phyloP scores from a whole-genome alignment of 2,797 vertebrate genomes.

The Linurgus olivaceus region DNA sequence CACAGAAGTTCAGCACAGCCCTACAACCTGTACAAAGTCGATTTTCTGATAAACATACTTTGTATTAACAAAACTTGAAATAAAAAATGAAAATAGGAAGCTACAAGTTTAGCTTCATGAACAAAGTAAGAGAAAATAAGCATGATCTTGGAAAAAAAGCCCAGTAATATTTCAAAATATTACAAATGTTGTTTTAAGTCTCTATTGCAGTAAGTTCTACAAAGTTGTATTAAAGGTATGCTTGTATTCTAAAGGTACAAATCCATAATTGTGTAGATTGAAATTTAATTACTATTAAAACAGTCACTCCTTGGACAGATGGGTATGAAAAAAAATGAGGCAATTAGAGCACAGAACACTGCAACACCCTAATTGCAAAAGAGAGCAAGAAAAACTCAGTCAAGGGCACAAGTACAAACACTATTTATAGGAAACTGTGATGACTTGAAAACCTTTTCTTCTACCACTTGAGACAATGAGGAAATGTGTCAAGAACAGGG shows the following conservation, averaged over 20 bases:
- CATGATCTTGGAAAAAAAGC: background rate
- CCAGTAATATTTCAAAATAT: background rate
- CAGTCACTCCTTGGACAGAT: background rate
- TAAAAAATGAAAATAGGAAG: background rate
- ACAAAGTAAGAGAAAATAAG: background rate
- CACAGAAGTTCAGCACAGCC: background rate
- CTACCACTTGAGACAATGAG: conserved; percentile 32
- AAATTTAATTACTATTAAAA: background rate
- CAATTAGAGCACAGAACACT: background rate
- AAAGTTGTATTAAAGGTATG: background rate
- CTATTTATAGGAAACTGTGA: conserved; percentile 31
- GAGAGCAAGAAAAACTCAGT: background rate
- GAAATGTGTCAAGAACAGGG: background rate
- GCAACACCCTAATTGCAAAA: background rate
- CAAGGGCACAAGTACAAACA: conserved; percentile 43
- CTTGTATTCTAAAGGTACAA: background rate
- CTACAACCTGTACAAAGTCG: fast-evolving
- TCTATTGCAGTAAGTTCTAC: background rate
- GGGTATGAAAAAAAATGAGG: background rate
- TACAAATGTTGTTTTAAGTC: background rate
- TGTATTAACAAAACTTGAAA: background rate
- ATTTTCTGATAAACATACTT: background rate
- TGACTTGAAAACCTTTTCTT: conserved; percentile 33
- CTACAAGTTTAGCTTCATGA: background rate
- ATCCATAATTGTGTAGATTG: background rate